Conservation (phyloP, 2,113 vertebrate species). For the Junco hyemalis region DNA sequence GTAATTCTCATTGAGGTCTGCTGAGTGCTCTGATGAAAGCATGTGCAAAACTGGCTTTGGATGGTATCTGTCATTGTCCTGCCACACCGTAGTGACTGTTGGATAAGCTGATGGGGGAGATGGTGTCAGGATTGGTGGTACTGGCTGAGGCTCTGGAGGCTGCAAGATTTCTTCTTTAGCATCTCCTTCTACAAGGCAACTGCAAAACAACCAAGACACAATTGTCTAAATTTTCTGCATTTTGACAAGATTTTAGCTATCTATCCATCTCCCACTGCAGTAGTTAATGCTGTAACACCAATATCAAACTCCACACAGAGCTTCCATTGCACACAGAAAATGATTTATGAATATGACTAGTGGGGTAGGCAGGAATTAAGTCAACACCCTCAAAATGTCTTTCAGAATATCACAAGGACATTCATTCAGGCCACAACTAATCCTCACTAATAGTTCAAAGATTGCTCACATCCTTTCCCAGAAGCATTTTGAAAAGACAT, state of each 20-base stretch:
- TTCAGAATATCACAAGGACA: neutral
- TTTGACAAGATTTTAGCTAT: neutral
- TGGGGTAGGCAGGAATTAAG: neutral
- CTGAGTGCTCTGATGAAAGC: conserved; percentile 78
- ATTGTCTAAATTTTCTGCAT: neutral
- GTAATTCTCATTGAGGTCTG: conserved; percentile 93
- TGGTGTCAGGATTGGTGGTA: conserved; percentile 95
- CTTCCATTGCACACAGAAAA: neutral
- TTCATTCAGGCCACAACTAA: neutral
- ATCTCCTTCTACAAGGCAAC: conserved; percentile 90
- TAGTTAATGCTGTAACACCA: neutral
- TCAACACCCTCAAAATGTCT: neutral
- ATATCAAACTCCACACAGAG: neutral
- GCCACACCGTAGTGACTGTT: conserved; percentile 92
- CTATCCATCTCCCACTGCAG: neutral
- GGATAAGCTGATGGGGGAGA: conserved; percentile 95
- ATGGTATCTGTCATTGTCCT: conserved; percentile 96
- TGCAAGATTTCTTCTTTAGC: conserved; percentile 98
- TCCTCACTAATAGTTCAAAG: neutral
- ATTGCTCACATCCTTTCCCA: conserved; percentile 10
- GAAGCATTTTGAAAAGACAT: neutral
- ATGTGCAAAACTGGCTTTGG: conserved; percentile 94
- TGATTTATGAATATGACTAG: neutral
- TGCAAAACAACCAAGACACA: conserved; percentile 56
- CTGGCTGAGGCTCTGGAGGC: conserved; percentile 93